phyloP scores from a whole-genome alignment of 2,888 invertebrate genomes.

The Hypomecis punctinalis region DNA sequence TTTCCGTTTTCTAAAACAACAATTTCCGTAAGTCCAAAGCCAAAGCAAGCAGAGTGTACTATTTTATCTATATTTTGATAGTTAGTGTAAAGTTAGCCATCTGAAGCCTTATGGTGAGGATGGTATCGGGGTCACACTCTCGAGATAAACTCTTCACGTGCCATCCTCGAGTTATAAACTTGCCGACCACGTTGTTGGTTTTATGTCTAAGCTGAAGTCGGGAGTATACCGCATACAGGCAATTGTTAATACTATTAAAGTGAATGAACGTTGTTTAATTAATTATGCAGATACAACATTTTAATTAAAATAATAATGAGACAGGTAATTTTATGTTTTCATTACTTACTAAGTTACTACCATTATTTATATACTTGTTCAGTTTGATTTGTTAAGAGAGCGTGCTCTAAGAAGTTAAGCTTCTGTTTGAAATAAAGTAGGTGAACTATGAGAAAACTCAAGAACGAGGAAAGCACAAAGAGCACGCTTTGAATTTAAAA shows the following conservation, averaged over 20 bases:
- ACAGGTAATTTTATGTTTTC: too few species aligned
- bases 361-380: too few species aligned
- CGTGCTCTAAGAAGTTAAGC: too few species aligned
- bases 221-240: conserved; percentile 49
- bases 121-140: conserved; percentile 74
- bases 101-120: conserved; percentile 5
- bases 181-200: conserved; percentile 59
- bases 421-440: not conserved
- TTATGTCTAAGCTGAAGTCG: conserved; percentile 53
- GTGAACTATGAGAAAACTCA: not conserved
- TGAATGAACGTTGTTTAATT: conserved; percentile 34
- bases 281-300: too few species aligned
- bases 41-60: too few species aligned
- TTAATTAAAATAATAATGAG: too few species aligned
- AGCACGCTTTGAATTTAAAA: conserved; percentile 17
- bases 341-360: too few species aligned
- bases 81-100: conserved; percentile 5
- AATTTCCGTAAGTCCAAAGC: too few species aligned
- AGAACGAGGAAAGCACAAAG: not conserved
- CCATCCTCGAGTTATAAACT: conserved; percentile 65
- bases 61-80: not conserved
- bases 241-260: conserved; percentile 47
- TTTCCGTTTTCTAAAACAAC: too few species aligned
- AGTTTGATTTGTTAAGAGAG: not conserved
- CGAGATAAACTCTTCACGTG: conserved; percentile 70